Conservation (phyloP, 2,113 vertebrate species). For the Canis aureus region DNA sequence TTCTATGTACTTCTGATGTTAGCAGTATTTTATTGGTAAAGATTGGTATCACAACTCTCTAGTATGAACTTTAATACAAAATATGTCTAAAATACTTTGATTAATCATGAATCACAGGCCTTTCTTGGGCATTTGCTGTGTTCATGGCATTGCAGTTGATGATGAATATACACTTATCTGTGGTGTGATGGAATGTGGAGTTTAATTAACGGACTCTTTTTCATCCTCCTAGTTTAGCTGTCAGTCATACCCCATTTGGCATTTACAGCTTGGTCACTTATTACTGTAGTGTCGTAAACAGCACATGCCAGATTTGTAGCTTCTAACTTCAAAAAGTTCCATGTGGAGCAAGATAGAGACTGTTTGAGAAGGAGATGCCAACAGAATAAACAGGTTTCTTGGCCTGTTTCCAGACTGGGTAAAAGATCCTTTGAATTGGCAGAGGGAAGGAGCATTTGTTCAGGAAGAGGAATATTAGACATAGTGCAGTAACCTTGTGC, state of each 20-base stretch:
- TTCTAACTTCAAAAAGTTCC: background rate
- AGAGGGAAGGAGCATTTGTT: background rate
- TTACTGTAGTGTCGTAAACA: background rate
- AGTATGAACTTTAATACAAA: constrained; percentile 39
- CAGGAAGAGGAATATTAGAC: background rate
- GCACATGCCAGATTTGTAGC: background rate
- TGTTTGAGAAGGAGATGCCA: background rate
- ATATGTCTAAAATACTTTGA: constrained; percentile 19
- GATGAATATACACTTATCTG: background rate
- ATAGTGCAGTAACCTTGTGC: background rate
- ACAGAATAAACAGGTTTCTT: background rate
- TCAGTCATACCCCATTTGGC: background rate
- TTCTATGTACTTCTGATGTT: background rate
- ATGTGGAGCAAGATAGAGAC: background rate
- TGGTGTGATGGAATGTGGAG: background rate
- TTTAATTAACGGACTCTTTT: background rate
- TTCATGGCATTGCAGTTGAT: background rate
- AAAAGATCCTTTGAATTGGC: background rate
- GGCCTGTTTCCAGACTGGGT: background rate
- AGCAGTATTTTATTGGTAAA: background rate
- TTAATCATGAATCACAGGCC: background rate
- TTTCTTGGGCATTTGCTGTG: background rate
- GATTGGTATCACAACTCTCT: background rate
- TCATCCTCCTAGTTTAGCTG: background rate
- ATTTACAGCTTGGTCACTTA: background rate